Base-by-base conservation (phyloP, 2,888 invertebrate species). In the Philereme transversata region DNA sequence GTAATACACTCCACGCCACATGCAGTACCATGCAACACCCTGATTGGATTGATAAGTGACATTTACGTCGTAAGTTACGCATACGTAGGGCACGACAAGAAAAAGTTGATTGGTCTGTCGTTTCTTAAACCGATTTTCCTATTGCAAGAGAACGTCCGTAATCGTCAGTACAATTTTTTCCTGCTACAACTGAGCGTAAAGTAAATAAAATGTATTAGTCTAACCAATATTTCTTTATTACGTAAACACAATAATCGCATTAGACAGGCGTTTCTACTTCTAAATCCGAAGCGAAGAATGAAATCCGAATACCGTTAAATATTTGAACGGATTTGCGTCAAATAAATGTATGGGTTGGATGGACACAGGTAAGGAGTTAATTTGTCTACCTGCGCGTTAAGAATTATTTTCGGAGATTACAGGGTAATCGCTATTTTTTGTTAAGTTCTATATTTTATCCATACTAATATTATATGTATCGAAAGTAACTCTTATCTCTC, bases 281-380 rank as follows among this genome's bases (percentile, higher is more conserved):
- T 74, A 83, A 83, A 82, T 81, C 77, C 78, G 78, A 83, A 78
- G 74, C 72, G 75, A 76, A 74, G 75, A 72, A 76, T 75, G 72
- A 79, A 85, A 84, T 80, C 78, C 74, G 74, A 74, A 85, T 80
- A 83, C 87, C 88, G 86, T 90, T 88, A 86, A 90, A 88, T 84
- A 83, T 85, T 84, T 88, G 84, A 88, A 87, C 84, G 88, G 91
- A 87, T 91, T 89, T 88, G 79, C 78, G 91, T 90, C 90, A 84
- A 75, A 72, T 77, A 10, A 47, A 49, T 50, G 36, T 79, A 79
- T 83, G 83, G 68, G 70, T 77, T 70, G 69, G 70, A 71, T 62
- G 60, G 65, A 73, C 74, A 61, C 60, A 70, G 71, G 75, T 73
- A 72, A 64, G 60, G 51, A 67, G 66, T 52, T 69, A 55, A 69